Conservation (phyloP, 2,797 vertebrate species). For the Odontamblyopus lacepedii region DNA sequence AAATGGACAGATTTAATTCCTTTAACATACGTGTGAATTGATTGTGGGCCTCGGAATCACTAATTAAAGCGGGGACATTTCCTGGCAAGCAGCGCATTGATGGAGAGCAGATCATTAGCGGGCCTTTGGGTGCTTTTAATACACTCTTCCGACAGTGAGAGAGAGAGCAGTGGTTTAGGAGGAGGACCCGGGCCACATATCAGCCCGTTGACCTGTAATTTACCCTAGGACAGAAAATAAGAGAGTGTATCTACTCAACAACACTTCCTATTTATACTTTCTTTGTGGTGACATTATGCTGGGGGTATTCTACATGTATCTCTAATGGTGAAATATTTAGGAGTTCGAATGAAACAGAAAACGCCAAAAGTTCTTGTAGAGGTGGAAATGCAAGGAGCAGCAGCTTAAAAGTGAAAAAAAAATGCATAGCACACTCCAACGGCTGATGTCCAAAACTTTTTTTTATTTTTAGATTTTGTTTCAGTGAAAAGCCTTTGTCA, state of each 20-base stretch:
- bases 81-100: constrained; percentile 71
- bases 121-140: constrained; percentile 77
- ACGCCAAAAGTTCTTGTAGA: too few species aligned
- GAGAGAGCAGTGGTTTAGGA: constrained; percentile 63
- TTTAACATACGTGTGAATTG: constrained; percentile 73
- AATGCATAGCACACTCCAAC: too few species aligned
- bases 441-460: too few species aligned
- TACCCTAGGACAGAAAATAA: constrained; percentile 48
- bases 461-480: too few species aligned
- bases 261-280: too few species aligned
- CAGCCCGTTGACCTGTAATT: constrained; percentile 76
- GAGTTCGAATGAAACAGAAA: too few species aligned
- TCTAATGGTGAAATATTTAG: too few species aligned
- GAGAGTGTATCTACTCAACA: neutral
- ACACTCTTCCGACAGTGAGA: constrained; percentile 65
- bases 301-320: too few species aligned
- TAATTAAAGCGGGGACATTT: constrained; percentile 76
- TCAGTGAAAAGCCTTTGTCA: too few species aligned
- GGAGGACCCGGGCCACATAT: constrained; percentile 67
- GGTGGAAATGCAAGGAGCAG: too few species aligned
- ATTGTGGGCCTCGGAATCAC: constrained; percentile 72
- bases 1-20: constrained; percentile 67
- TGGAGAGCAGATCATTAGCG: constrained; percentile 76
- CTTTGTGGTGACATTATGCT: too few species aligned
- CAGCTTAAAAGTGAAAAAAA: too few species aligned